Percentiles rank a stretch among this genome's conserved stretches.
phyloP scores from a whole-genome alignment of 2,113 vertebrate species.

The Platichthys flesus region DNA sequence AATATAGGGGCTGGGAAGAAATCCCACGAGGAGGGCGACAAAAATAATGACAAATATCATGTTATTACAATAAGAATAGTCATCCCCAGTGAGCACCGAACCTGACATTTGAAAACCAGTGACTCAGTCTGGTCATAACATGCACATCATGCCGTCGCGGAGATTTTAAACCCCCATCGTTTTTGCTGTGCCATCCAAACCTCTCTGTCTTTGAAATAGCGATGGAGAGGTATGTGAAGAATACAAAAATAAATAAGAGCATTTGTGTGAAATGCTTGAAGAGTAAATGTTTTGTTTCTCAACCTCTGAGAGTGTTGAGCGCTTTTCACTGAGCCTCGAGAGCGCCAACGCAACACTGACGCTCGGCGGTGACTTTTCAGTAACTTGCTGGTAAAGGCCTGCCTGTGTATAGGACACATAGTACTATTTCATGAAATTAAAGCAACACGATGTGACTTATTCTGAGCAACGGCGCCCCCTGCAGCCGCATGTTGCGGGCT shows the following conservation, averaged over 20 bases:
- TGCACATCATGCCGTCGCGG: not conserved
- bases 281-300: too few species aligned
- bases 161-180: not conserved
- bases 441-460: too few species aligned
- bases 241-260: not conserved
- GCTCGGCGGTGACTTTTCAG: conserved; percentile 18
- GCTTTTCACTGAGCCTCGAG: conserved; percentile 7
- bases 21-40: not conserved
- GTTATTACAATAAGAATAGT: not conserved
- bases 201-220: not conserved
- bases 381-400: not conserved
- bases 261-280: too few species aligned
- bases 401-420: too few species aligned
- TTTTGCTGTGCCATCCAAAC: not conserved
- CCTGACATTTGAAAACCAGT: conserved; percentile 25
- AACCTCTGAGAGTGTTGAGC: not conserved
- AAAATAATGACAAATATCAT: not conserved
- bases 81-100: conserved; percentile 11
- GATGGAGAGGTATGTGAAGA: not conserved
- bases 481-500: too few species aligned
- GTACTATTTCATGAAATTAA: too few species aligned
- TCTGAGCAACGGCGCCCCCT: too few species aligned
- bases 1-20: not conserved
- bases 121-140: conserved; percentile 18
- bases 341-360: conserved; percentile 14